A percentile compares a stretch with the other conserved stretches of the same genome.
phyloP scores from a whole-genome alignment of 2,113 vertebrate genomes.

The Rallus limicola region DNA sequence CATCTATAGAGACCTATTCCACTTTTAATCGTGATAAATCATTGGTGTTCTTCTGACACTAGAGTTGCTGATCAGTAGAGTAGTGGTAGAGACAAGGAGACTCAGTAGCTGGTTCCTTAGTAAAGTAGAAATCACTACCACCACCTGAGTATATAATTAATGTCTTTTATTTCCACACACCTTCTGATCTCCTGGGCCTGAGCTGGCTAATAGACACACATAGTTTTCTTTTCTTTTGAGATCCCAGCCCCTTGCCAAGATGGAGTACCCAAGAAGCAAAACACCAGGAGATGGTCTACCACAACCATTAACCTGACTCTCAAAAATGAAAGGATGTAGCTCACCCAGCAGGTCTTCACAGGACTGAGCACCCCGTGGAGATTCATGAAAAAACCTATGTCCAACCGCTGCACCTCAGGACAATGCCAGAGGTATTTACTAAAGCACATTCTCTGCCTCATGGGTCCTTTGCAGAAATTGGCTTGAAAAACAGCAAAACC shows the following conservation, averaged over 20 bases:
- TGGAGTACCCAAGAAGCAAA: neutral
- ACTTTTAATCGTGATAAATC: neutral
- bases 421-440: neutral
- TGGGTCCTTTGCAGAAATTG: neutral
- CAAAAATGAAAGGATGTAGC: neutral
- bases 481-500: neutral
- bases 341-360: neutral
- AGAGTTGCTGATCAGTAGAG: neutral
- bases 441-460: neutral
- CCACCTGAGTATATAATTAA: neutral
- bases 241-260: neutral
- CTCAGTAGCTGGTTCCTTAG: neutral
- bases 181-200: neutral
- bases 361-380: neutral
- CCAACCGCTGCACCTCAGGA: neutral
- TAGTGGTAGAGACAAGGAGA: neutral
- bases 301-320: neutral
- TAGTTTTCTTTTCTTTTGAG: neutral
- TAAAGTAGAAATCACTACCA: neutral
- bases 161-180: neutral
- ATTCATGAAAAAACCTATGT: neutral
- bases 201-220: neutral
- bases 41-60: neutral
- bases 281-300: neutral
- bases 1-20: neutral